A percentile compares a stretch with the other conserved stretches of the same genome.
Conservation (phyloP, 2,113 vertebrate species). For the Paradisaea rubra region DNA sequence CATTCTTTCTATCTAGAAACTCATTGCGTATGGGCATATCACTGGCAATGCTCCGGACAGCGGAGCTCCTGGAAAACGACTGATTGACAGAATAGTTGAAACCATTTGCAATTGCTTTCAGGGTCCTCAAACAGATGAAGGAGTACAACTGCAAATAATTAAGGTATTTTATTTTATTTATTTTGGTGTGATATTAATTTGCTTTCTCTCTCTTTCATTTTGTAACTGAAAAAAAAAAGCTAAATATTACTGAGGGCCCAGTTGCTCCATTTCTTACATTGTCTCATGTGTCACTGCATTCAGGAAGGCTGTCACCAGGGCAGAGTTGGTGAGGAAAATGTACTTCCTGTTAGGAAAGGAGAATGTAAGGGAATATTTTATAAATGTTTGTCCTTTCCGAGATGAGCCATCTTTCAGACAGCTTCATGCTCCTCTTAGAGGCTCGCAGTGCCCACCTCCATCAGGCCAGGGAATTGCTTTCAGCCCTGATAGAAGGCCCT, state of each 20-base stretch:
- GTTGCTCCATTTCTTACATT: background rate
- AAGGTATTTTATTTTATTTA: constrained; percentile 75
- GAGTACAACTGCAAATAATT: constrained; percentile 97
- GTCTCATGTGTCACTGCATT: background rate
- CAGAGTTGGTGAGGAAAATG: background rate
- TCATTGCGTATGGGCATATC: constrained; percentile 96
- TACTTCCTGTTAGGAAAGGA: background rate
- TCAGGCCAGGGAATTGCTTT: background rate
- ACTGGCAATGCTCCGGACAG: constrained; percentile 93
- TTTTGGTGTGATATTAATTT: background rate
- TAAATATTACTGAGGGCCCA: background rate
- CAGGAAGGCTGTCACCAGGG: background rate
- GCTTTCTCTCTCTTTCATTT: background rate
- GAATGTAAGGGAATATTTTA: background rate
- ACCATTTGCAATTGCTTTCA: constrained; percentile 95
- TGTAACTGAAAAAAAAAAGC: background rate
- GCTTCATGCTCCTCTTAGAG: background rate
- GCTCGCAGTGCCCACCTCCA: background rate
- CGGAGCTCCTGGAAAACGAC: constrained; percentile 83
- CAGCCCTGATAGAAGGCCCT: background rate
- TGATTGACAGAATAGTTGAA: constrained; percentile 95
- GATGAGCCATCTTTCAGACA: background rate
- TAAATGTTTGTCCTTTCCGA: background rate
- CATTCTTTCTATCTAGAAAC: constrained; percentile 77
- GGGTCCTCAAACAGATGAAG: constrained; percentile 94